Evolutionary conservation across 2,113 vertebrate genomes (phyloP).

Genomic region (Nestor notabilis): DNA sequence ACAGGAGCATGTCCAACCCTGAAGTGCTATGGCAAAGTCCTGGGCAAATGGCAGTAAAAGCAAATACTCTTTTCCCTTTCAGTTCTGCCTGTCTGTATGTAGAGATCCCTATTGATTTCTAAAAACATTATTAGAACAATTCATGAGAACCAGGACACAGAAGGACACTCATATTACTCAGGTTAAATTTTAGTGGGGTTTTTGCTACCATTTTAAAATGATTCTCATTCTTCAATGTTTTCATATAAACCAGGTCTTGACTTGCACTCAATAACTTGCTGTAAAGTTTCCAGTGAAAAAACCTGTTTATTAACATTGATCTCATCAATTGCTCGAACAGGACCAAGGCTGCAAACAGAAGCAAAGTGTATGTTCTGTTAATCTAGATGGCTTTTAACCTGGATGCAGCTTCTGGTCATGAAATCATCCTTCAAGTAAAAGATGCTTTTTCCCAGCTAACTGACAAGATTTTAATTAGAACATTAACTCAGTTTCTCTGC

Average conservation of each 20-base stretch:
- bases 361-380: background rate
- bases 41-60: background rate
- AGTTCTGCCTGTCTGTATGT: background rate
- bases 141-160: background rate
- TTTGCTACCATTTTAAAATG: background rate
- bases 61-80: background rate
- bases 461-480: slow-evolving; percentile 2
- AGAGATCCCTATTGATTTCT: background rate
- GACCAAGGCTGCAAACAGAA: background rate
- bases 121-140: background rate
- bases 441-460: background rate
- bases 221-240: background rate
- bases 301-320: background rate
- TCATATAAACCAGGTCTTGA: background rate
- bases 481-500: background rate
- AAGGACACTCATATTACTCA: background rate
- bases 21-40: background rate
- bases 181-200: background rate
- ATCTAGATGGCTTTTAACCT: background rate
- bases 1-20: background rate
- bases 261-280: background rate
- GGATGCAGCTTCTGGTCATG: background rate
- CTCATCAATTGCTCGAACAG: background rate
- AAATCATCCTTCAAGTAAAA: background rate
- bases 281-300: background rate